Percentiles rank a stretch among this genome's conserved stretches.
phyloP scores from a whole-genome alignment of 2,888 invertebrate genomes.

The Hylaea fasciaria region DNA sequence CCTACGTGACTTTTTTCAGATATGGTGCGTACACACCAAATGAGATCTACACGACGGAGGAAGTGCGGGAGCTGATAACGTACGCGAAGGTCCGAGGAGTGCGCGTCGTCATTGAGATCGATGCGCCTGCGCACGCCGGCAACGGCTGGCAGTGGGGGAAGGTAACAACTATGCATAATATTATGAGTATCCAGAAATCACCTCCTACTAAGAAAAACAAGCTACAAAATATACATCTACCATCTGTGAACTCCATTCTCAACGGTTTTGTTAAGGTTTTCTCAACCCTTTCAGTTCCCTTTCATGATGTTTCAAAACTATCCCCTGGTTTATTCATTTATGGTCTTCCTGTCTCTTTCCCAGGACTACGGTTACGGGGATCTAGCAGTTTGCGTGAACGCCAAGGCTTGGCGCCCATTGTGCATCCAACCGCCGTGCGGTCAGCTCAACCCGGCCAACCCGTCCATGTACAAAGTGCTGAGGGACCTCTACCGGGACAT shows the following conservation, averaged over 20 bases:
- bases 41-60: conserved; percentile 88
- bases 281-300: too few species aligned
- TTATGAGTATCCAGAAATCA: too few species aligned
- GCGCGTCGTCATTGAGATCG: conserved; percentile 94
- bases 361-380: conserved; percentile 86
- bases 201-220: too few species aligned
- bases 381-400: conserved; percentile 88
- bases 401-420: conserved; percentile 87
- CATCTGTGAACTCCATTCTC: too few species aligned
- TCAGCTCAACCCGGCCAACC: conserved; percentile 92
- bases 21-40: conserved; percentile 89
- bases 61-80: conserved; percentile 87
- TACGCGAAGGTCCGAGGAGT: conserved; percentile 93
- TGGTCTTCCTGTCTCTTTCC: conserved; percentile 26
- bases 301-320: too few species aligned
- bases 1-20: conserved; percentile 61
- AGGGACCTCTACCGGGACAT: conserved; percentile 89
- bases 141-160: conserved; percentile 94
- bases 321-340: too few species aligned
- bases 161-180: conserved; percentile 47
- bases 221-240: too few species aligned
- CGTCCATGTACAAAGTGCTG: conserved; percentile 87
- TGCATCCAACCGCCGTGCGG: conserved; percentile 95
- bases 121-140: conserved; percentile 94
- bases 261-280: too few species aligned